phyloP scores from a whole-genome alignment of 2,888 invertebrate species.

The Leptopilina myrica region DNA sequence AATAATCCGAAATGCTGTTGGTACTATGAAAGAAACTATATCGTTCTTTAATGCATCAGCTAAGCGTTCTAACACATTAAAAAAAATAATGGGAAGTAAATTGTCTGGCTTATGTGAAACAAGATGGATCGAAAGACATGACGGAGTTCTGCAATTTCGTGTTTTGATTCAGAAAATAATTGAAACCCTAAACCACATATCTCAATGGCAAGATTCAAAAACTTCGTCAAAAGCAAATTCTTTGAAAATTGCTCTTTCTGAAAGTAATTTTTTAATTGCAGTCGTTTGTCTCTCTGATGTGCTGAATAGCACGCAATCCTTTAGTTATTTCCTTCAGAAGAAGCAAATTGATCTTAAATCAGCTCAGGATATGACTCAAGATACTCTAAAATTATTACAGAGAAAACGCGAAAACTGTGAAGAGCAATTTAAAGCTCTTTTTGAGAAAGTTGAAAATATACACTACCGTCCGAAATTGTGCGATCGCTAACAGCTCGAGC shows the following conservation, averaged over 20 bases:
- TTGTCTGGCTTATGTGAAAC: constrained; percentile 27
- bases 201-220: constrained; percentile 33
- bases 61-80: constrained; percentile 9
- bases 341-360: not conserved
- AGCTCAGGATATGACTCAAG: not conserved
- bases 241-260: constrained; percentile 27
- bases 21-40: constrained; percentile 45
- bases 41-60: constrained; percentile 31
- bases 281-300: constrained; percentile 41
- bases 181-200: constrained; percentile 31
- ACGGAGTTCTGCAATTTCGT: constrained; percentile 40
- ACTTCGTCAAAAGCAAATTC: constrained; percentile 40
- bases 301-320: constrained; percentile 21
- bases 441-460: not conserved
- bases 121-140: constrained; percentile 43
- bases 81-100: constrained; percentile 1
- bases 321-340: constrained; percentile 39
- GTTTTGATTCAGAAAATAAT: constrained; percentile 18
- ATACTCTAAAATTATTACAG: not conserved
- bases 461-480: too few relatives aligned
- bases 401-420: not conserved
- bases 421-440: not conserved
- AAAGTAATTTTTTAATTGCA: constrained; percentile 36
- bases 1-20: constrained; percentile 42
- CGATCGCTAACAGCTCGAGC: too few relatives aligned